phyloP scores from a whole-genome alignment of 2,888 invertebrate species.

The Tanypteryx hageni region DNA sequence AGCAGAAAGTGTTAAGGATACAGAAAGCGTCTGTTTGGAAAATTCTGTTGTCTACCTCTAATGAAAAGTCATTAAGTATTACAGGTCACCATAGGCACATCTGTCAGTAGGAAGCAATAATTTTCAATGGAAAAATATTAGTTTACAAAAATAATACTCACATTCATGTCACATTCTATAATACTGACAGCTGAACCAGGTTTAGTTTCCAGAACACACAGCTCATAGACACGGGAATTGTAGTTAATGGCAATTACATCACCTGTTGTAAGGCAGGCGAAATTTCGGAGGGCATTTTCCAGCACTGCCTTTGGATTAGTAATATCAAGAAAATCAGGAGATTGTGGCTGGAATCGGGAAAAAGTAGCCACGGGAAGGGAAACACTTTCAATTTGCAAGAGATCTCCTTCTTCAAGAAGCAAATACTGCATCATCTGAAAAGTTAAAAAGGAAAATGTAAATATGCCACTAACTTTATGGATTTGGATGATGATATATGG shows the following conservation, averaged over 20 bases:
- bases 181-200: conserved; percentile 97
- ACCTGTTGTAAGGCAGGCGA: conserved; percentile 96
- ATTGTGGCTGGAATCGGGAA: conserved; percentile 98
- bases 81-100: no score
- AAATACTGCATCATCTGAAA: conserved; percentile 97
- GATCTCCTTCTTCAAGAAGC: conserved; percentile 91
- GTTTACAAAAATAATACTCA: conserved; percentile 76
- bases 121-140: neutral
- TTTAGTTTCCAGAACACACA: conserved; percentile 96
- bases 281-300: conserved; percentile 95
- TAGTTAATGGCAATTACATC: conserved; percentile 98
- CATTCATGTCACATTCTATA: conserved; percentile 99
- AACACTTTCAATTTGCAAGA: conserved; percentile 93
- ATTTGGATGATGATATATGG: neutral
- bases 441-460: conserved; percentile 66
- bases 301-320: conserved; percentile 96
- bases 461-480: neutral
- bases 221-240: conserved; percentile 96
- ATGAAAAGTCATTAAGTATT: no score
- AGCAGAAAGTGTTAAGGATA: no score
- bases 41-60: no score
- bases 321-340: conserved; percentile 97
- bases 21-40: no score
- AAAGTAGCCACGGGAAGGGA: conserved; percentile 96
- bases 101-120: neutral